phyloP scores from a whole-genome alignment of 2,888 invertebrate species.

The Microplitis deprimator region DNA sequence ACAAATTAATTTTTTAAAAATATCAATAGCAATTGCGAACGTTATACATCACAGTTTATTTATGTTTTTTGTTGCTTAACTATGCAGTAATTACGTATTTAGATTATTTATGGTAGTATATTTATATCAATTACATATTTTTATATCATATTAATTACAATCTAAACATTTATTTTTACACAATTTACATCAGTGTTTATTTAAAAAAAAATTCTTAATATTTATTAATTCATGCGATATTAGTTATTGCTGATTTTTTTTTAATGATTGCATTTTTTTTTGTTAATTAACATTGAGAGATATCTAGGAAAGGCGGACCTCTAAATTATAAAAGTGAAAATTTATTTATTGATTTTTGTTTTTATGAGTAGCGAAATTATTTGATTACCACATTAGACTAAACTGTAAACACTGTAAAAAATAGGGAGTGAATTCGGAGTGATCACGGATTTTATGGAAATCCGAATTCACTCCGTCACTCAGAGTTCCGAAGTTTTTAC shows the following conservation, averaged over 20 bases:
- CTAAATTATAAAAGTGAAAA: not conserved
- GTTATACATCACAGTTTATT: constrained; percentile 65
- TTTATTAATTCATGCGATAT: constrained; percentile 21
- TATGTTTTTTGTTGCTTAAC: constrained; percentile 56
- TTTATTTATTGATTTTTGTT: too few species aligned
- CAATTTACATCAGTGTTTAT: not conserved
- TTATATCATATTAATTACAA: constrained; percentile 10
- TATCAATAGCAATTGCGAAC: constrained; percentile 29
- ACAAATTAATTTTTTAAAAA: not conserved
- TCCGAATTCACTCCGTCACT: too few species aligned
- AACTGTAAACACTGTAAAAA: too few species aligned
- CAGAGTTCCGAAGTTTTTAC: too few species aligned
- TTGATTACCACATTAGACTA: too few species aligned
- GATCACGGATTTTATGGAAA: too few species aligned
- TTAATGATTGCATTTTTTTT: not conserved
- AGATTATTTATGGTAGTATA: constrained; percentile 21
- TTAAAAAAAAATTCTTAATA: not conserved
- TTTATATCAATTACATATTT: constrained; percentile 22
- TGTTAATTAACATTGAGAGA: constrained; percentile 1
- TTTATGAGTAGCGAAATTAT: too few species aligned
- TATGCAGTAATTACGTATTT: constrained; percentile 32
- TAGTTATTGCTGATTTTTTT: not conserved
- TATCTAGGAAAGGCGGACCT: not conserved
- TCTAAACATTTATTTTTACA: constrained; percentile 16
- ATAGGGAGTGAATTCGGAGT: too few species aligned